Evolutionary conservation across 2,888 invertebrate genomes (phyloP).

Genomic region (Eupithecia abbreviata): DNA sequence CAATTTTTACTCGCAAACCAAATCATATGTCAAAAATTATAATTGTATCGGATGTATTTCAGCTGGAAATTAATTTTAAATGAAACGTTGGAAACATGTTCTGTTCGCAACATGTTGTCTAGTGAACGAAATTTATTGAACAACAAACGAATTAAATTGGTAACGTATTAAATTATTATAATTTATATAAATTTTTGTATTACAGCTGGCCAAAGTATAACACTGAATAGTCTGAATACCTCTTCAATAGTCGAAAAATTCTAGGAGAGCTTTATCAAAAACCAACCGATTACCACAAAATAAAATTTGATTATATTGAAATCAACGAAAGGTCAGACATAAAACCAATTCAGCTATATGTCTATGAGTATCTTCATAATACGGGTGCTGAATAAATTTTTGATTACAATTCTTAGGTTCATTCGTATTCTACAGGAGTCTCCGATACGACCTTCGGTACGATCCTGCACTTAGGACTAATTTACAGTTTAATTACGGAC

Average conservation of each 20-base stretch:
- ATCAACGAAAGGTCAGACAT: slow-evolving; percentile 30
- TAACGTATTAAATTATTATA: no score
- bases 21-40: slow-evolving; percentile 44
- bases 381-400: slow-evolving; percentile 63
- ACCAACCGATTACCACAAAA: slow-evolving; percentile 21
- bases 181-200: neutral
- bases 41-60: slow-evolving; percentile 34
- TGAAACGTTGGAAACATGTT: neutral
- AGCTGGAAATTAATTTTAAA: slow-evolving; percentile 17
- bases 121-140: neutral
- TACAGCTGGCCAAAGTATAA: neutral
- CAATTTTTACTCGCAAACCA: slow-evolving; percentile 47
- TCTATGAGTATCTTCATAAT: slow-evolving; percentile 40
- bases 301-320: slow-evolving; percentile 29
- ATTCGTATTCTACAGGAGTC: slow-evolving; percentile 71
- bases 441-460: slow-evolving; percentile 71
- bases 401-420: slow-evolving; percentile 67
- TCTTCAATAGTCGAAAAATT: neutral
- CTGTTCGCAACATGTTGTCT: neutral
- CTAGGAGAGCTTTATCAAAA: neutral
- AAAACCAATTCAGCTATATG: slow-evolving; percentile 49
- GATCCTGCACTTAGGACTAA: slow-evolving; percentile 76
- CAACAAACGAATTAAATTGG: neutral
- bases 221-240: neutral
- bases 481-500: slow-evolving; percentile 81